Evolutionary conservation across 2,888 invertebrate species (phyloP).

Genomic region (Ditula angustiorana): DNA sequence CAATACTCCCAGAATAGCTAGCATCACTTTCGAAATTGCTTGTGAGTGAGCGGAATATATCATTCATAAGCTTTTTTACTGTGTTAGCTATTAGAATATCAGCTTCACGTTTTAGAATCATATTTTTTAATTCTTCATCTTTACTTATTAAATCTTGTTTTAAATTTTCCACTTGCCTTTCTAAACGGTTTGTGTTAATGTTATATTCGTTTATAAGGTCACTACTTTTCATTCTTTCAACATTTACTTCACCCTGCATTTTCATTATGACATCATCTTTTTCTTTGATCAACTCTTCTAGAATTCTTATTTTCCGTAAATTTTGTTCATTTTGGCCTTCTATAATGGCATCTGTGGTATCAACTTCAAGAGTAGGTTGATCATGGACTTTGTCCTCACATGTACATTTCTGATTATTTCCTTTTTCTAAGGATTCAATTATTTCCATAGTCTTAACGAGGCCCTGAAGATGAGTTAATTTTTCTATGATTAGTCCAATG

Average conservation of each 20-base stretch:
- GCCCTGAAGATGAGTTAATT: constrained; percentile 16
- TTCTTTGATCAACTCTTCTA: constrained; percentile 51
- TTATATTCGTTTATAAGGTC: constrained; percentile 33
- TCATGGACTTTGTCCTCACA: neutral
- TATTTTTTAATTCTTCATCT: constrained; percentile 46
- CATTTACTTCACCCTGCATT: constrained; percentile 54
- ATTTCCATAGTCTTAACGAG: constrained; percentile 16
- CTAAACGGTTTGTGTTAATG: constrained; percentile 44
- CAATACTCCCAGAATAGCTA: constrained; percentile 61
- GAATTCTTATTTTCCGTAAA: constrained; percentile 49
- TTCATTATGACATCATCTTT: constrained; percentile 54
- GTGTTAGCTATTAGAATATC: constrained; percentile 51
- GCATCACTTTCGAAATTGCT: constrained; percentile 61
- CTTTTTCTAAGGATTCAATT: neutral
- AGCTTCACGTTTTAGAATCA: constrained; percentile 43
- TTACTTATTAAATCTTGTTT: constrained; percentile 50
- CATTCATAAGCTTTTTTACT: constrained; percentile 74
- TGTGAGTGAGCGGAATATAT: constrained; percentile 69
- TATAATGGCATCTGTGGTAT: neutral
- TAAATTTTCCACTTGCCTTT: constrained; percentile 51
- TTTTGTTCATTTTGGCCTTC: constrained; percentile 41
- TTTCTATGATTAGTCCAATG: constrained; percentile 18
- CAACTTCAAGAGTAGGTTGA: neutral
- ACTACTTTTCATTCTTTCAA: constrained; percentile 46
- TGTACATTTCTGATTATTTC: neutral